Percentiles rank a stretch among this genome's conserved stretches.
Evolutionary conservation across 2,888 invertebrate species (phyloP).

Genomic region (Spilarctia lutea): DNA sequence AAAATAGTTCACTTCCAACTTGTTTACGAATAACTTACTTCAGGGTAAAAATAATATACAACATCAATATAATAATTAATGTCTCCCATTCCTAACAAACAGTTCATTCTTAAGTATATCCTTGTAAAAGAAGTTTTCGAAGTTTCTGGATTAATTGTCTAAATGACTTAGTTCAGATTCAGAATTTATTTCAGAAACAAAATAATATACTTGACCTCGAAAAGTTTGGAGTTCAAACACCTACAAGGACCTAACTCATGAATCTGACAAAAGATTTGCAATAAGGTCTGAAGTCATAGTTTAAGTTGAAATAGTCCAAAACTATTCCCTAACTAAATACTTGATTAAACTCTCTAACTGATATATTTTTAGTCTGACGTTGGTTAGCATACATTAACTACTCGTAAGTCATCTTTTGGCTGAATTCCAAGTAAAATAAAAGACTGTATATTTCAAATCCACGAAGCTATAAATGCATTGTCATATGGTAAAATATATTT

Average conservation of each 20-base stretch:
- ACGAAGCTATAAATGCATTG: slow-evolving; percentile 21
- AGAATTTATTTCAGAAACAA: slow-evolving; percentile 1
- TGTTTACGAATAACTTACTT: background rate
- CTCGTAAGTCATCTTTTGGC: slow-evolving; percentile 24
- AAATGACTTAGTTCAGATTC: background rate
- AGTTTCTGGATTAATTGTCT: background rate
- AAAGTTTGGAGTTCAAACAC: slow-evolving; percentile 5
- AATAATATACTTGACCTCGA: slow-evolving; percentile 4
- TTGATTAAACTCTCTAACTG: slow-evolving; percentile 13
- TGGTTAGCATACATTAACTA: slow-evolving; percentile 13
- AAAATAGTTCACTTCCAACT: background rate
- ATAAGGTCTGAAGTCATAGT: background rate
- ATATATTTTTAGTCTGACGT: slow-evolving; percentile 11
- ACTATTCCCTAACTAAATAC: background rate
- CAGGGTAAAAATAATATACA: background rate
- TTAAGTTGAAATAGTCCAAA: slow-evolving; percentile 4
- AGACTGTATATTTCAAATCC: slow-evolving; percentile 23
- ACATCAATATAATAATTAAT: background rate
- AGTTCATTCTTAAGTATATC: background rate
- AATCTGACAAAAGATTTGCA: slow-evolving; percentile 8
- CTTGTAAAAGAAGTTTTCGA: background rate
- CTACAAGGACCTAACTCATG: slow-evolving; percentile 1
- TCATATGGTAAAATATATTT: slow-evolving; percentile 20
- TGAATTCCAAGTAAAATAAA: slow-evolving; percentile 27
- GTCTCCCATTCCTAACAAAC: background rate